phyloP scores from a whole-genome alignment of 1,140 invertebrate species.

The Protaetia brevitarsis region DNA sequence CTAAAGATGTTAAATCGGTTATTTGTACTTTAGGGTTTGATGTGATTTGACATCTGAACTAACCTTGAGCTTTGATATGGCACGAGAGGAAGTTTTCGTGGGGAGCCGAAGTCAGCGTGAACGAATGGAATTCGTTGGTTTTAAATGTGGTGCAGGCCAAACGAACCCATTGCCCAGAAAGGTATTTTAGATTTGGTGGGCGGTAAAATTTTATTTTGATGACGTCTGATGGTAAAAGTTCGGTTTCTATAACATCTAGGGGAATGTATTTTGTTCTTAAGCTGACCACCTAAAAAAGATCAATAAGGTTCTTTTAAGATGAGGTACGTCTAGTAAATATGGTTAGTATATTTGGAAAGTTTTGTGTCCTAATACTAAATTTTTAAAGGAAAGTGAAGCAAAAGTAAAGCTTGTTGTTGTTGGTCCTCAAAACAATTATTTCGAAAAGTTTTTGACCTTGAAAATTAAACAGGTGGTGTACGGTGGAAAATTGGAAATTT shows the following conservation, averaged over 20 bases:
- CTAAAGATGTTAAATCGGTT: slow-evolving; percentile 30
- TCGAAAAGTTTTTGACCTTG: too few relatives aligned
- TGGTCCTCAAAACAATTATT: too few relatives aligned
- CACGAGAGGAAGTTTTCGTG: slow-evolving; percentile 97
- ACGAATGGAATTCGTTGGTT: slow-evolving; percentile 94
- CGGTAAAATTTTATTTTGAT: slow-evolving; percentile 91
- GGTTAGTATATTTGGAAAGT: too few relatives aligned
- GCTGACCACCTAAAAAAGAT: slow-evolving; percentile 69
- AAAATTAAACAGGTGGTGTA: too few relatives aligned
- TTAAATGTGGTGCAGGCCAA: slow-evolving; percentile 90
- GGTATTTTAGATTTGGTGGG: slow-evolving; percentile 94
- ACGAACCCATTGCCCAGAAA: slow-evolving; percentile 87
- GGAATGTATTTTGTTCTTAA: slow-evolving; percentile 90
- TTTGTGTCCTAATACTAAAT: too few relatives aligned
- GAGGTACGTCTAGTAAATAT: too few relatives aligned
- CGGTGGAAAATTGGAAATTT: too few relatives aligned
- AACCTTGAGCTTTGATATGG: slow-evolving; percentile 93
- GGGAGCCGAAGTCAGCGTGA: slow-evolving; percentile 96
- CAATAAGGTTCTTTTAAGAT: neutral
- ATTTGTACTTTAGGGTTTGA: neutral
- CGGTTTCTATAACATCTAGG: slow-evolving; percentile 92
- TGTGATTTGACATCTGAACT: too few relatives aligned
- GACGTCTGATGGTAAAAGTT: slow-evolving; percentile 92
- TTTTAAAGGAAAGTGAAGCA: too few relatives aligned
- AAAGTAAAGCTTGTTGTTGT: too few relatives aligned